Evolutionary conservation across 2,113 vertebrate genomes (phyloP).

Genomic region (Sinosuthora webbiana): DNA sequence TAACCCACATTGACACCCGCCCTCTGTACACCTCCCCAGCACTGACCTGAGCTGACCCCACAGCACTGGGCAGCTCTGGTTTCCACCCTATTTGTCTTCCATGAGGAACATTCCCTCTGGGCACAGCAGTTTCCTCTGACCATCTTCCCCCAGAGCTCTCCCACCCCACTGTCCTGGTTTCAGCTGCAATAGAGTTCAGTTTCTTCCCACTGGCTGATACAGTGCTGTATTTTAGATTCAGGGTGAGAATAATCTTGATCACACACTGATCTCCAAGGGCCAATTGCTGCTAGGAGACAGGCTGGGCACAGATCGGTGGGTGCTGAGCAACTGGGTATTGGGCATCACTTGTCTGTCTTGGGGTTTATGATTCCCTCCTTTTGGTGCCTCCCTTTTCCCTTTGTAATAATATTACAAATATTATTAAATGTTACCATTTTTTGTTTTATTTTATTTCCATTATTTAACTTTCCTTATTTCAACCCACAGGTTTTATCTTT

Average conservation of each 20-base stretch:
- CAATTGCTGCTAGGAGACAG: neutral
- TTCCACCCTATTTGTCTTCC: neutral
- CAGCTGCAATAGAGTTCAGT: neutral
- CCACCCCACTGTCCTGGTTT: neutral
- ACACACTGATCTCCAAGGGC: neutral
- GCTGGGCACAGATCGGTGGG: neutral
- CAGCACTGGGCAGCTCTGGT: accelerated
- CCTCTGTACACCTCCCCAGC: neutral
- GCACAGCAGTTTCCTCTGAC: neutral
- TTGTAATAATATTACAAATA: neutral
- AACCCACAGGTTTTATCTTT: neutral
- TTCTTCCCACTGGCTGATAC: neutral
- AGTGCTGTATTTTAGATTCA: neutral
- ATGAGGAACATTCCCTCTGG: neutral
- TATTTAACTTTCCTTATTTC: neutral
- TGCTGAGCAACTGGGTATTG: neutral
- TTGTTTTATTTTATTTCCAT: neutral
- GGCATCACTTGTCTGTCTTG: neutral
- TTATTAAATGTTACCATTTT: neutral
- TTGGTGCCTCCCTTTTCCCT: neutral
- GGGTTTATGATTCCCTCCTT: neutral
- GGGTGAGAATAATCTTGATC: neutral
- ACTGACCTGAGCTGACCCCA: neutral
- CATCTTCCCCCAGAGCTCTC: neutral
- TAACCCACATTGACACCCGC: accelerated